Evolutionary conservation across 2,888 invertebrate species (phyloP), one percentile per base, ranked within the genome.

Genomic region (Stenodera caucasica): DNA sequence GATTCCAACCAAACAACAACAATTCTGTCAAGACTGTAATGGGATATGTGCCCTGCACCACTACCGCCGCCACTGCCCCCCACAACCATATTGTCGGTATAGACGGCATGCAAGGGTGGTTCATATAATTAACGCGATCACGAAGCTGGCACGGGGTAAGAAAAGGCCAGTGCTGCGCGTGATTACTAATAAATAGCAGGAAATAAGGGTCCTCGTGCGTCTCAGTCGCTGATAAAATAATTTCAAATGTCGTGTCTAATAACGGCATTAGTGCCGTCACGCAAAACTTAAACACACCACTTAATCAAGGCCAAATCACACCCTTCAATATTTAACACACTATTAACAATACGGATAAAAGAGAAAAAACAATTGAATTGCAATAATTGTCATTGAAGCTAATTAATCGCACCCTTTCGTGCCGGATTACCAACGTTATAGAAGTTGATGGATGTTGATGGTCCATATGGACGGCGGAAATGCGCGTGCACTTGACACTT

Each of bases 201-300:
- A 81, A 80, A 80, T 80, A 79, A 80, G 78, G 79, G 80, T 78
- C 80, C 79, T 79, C 78, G 79, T 80, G 79, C 77, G 77, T 77
- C 78, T 77, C 72, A 74, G 72, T 72, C 74, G 76, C 79, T 80
- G 81, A 80, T 81, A 81, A 80, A 80, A 80, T 80, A 81, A 81
- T 81, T 81, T 76, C 75, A 75, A 77, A 80, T 80, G 81, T 81
- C 80, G 80, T 80, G 80, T 78, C 78, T 80, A 80, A 80, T 79
- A 79, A 78, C 75, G 76, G 73, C 72, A 75, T 71, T 71, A 72
- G 72, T 67, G 66, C 57, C 68, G 76, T 77, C 79, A 79, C 80
- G 80, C 78, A 70, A 78, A 59, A 64, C 66, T 70, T 73, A 74
- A 76, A 75, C 74, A 75, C 75, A 72, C 74, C 75, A 72, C 75